These are phyloP conservation scores for Orbicella faveolata DNA, from an alignment of 64 coral and sea anemone genomes.

Conservation along the genomic window DNA sequence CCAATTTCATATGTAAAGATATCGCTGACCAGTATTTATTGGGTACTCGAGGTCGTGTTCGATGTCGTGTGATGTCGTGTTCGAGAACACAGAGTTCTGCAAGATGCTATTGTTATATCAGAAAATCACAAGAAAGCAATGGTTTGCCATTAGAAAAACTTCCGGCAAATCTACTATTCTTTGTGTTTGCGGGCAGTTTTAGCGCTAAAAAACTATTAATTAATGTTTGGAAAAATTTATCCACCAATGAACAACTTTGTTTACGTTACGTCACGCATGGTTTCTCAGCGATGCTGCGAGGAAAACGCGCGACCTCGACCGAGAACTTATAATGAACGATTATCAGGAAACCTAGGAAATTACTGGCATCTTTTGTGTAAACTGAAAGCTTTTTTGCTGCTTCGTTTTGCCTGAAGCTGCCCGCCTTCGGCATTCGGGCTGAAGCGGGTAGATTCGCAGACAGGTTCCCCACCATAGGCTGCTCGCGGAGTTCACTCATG, in stretches of 20 bases:
- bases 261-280: slow-evolving; percentile 35
- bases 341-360: not conserved
- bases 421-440: slow-evolving; percentile 69
- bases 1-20: not conserved
- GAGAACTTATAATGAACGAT: no score
- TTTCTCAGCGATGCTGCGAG: not conserved
- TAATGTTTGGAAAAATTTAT: not conserved
- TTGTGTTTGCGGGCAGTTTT: not conserved
- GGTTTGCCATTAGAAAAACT: not conserved
- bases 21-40: not conserved
- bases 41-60: not conserved
- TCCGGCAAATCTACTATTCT: not conserved
- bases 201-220: not conserved
- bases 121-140: not conserved
- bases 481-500: slow-evolving; percentile 67
- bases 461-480: slow-evolving; percentile 79
- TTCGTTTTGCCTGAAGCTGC: slow-evolving; percentile 71
- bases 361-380: not conserved
- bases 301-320: not conserved
- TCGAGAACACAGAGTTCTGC: not conserved
- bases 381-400: slow-evolving; percentile 12
- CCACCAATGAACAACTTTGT: slow-evolving; percentile 39
- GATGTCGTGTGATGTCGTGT: no score
- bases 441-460: slow-evolving; percentile 85
- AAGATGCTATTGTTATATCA: not conserved